Evolutionary conservation across 2,888 invertebrate genomes (phyloP), one percentile per base, ranked within the genome.

Genomic region (Drosophila nigricruria): DNA sequence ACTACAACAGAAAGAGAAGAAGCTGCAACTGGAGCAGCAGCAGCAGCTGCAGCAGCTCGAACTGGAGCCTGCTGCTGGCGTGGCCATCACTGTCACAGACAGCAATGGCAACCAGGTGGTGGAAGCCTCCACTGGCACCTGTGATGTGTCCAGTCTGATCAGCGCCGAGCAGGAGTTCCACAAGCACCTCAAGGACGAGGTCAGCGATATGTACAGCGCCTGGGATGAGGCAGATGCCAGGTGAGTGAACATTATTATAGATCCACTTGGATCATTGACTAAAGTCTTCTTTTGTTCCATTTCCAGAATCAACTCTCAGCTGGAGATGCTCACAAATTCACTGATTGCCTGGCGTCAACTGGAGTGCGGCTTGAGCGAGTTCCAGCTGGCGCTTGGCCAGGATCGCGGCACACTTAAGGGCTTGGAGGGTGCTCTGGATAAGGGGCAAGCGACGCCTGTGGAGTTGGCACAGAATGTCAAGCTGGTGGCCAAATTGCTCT

Each of bases 271-370:
- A 27, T 30, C 30, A 10, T 18, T 14, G 0, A 25, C 10, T 32
- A 16, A 36, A 30, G 30, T 3, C n/a, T 10, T 16, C n/a, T 12
- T 9, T 5, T 3, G 1, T 10, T 1, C n/a, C 9, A 5, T 10
- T 27, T 40, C 14, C 92, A 96, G 97, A 90, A 95, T 96, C 66
- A 95, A 95, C 81, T 95, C 95, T 81, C 96, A 96, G 91, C 93
- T 97, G 88, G 94, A 95, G 79, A 95, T 95, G 75, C 93, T 97
- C 66, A 96, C 96, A 89, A 95, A 95, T 80, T 95, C 96, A 14
- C 94, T 96, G 53, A 94, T 94, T 79, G 95, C 95, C 34, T 96
- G 96, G 96, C 94, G 95, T 62, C 96, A 96, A 91, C 95, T 97
- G 93, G 96, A 96, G 91, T 94, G 94, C 68, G 96, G 97, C 12